These are phyloP conservation scores for Haemorhous mexicanus DNA, from an alignment of 2,113 vertebrate species.

Conservation along the genomic window DNA sequence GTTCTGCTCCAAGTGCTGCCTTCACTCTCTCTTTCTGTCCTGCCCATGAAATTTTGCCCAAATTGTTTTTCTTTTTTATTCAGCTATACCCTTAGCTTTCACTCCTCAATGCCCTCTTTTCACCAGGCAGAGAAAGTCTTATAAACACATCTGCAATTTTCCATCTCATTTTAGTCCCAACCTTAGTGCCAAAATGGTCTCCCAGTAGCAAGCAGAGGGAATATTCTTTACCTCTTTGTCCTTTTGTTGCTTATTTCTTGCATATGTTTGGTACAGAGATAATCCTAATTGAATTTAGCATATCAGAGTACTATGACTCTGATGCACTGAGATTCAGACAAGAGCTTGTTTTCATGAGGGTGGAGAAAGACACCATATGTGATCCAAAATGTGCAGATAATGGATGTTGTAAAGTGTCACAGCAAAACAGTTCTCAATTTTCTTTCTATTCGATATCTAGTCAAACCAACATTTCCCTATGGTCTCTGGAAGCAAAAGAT, in stretches of 20 bases:
- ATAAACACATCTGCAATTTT: background rate
- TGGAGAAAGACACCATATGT: background rate
- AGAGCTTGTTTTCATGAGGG: background rate
- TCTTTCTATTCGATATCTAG: background rate
- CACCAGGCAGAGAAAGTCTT: background rate
- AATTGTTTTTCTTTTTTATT: background rate
- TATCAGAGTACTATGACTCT: background rate
- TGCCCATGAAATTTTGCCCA: background rate
- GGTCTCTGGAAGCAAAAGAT: background rate
- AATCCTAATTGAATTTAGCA: background rate
- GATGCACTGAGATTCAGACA: background rate
- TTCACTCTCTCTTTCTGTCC: background rate
- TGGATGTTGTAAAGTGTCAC: background rate
- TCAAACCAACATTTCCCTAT: background rate
- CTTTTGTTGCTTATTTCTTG: background rate
- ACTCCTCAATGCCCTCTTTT: background rate
- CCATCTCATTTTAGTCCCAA: background rate
- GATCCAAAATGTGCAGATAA: background rate
- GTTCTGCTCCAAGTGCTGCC: background rate
- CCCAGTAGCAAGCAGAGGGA: background rate
- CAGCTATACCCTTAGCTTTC: background rate
- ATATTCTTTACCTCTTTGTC: background rate
- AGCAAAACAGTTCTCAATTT: background rate
- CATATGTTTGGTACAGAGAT: background rate
- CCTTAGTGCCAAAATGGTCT: fast-evolving